These are phyloP conservation scores for Dromius quadrimaculatus DNA, from an alignment of 2,888 invertebrate genomes.

Conservation along the genomic window DNA sequence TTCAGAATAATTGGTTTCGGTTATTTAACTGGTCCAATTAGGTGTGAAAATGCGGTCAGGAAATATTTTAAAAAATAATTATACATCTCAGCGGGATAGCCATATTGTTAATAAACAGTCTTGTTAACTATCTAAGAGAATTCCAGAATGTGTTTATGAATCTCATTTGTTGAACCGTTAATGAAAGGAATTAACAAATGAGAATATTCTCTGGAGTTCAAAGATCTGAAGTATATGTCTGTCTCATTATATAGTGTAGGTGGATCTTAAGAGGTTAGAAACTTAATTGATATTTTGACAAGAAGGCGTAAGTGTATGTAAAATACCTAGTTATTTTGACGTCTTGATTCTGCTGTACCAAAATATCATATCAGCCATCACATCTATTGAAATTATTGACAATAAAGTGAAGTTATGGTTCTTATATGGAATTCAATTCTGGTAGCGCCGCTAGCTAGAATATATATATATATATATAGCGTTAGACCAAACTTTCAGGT, in stretches of 20 bases:
- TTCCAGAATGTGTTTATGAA: neutral
- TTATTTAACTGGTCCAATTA: constrained; percentile 20
- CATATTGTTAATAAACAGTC: constrained; percentile 17
- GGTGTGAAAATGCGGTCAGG: constrained; percentile 21
- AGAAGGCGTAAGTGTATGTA: neutral
- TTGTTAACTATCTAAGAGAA: constrained; percentile 11
- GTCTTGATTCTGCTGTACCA: neutral
- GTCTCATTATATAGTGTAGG: neutral
- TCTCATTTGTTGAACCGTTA: neutral
- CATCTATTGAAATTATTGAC: no score
- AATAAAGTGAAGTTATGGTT: no score
- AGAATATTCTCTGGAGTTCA: no score
- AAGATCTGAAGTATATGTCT: no score
- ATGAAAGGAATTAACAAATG: neutral
- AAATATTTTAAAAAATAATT: constrained; percentile 40
- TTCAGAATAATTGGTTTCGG: constrained; percentile 6
- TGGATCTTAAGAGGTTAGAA: neutral
- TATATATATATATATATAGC: no score
- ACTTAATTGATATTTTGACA: constrained; percentile 13
- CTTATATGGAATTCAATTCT: no score
- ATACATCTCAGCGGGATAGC: constrained; percentile 34
- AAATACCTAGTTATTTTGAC: neutral
- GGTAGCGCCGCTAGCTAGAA: no score
- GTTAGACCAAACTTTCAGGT: no score
- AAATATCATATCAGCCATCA: no score